These are phyloP conservation scores for Drymodes brunneopygia DNA, from an alignment of 2,113 vertebrate species.

Conservation along the genomic window DNA sequence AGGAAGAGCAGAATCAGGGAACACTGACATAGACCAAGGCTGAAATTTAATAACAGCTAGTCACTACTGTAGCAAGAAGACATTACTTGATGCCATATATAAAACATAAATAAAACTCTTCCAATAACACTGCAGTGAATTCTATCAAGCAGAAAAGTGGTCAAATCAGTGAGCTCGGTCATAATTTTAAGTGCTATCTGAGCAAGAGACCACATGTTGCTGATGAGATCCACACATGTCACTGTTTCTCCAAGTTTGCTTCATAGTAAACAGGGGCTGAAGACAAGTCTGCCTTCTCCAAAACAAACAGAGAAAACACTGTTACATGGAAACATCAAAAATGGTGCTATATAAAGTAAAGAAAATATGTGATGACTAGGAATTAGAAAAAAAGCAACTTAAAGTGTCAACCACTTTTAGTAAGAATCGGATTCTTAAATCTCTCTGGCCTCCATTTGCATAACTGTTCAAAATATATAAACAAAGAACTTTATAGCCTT, in stretches of 20 bases:
- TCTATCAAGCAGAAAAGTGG: not conserved
- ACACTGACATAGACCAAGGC: not conserved
- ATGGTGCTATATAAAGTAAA: not conserved
- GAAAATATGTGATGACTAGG: not conserved
- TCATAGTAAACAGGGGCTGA: not conserved
- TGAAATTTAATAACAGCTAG: constrained; percentile 13
- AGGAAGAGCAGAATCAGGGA: not conserved
- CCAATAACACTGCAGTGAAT: not conserved
- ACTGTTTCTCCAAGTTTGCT: not conserved
- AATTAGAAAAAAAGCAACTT: not conserved
- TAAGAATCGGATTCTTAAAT: not conserved
- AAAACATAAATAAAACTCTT: constrained; percentile 17
- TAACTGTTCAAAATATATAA: not conserved
- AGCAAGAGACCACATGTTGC: not conserved
- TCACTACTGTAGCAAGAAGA: not conserved
- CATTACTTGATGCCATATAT: not conserved
- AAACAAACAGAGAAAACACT: not conserved
- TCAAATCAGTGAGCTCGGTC: not conserved
- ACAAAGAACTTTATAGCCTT: not conserved
- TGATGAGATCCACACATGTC: not conserved
- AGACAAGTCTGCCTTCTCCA: not conserved
- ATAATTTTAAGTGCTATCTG: not conserved
- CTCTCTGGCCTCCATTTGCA: not conserved
- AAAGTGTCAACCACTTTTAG: not conserved
- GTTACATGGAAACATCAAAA: not conserved